Evolutionary conservation across 1,140 invertebrate genomes (phyloP).

Genomic region (Anastatus disparis): DNA sequence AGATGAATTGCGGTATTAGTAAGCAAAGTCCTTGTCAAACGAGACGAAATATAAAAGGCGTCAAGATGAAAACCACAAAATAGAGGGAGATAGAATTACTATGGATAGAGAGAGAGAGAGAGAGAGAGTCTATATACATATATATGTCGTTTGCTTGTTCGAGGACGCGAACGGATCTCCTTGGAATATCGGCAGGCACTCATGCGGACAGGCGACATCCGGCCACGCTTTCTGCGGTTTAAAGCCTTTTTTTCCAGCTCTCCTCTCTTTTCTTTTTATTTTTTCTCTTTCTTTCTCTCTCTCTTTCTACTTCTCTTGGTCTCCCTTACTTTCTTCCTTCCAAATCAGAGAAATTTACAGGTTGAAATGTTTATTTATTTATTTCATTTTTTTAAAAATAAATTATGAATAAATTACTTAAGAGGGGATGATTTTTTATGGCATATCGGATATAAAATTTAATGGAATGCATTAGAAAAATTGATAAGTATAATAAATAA

Average conservation of each 20-base stretch:
- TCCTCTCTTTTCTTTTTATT: slow-evolving; percentile 28
- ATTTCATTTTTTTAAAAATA: too few species aligned
- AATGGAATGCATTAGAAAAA: too few species aligned
- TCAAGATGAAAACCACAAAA: slow-evolving; percentile 29
- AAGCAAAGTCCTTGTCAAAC: slow-evolving; percentile 14
- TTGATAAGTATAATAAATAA: too few species aligned
- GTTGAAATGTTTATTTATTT: neutral
- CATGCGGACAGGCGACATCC: slow-evolving; percentile 47
- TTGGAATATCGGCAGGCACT: slow-evolving; percentile 37
- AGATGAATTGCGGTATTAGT: slow-evolving; percentile 42
- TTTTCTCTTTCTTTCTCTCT: slow-evolving; percentile 19
- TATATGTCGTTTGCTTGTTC: too few species aligned
- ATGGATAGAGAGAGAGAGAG: slow-evolving; percentile 20
- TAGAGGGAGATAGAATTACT: slow-evolving; percentile 30
- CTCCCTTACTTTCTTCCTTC: neutral
- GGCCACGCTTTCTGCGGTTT: slow-evolving; percentile 54
- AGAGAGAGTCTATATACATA: neutral
- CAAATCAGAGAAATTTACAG: neutral
- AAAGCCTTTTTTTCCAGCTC: slow-evolving; percentile 39
- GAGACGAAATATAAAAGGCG: slow-evolving; percentile 35
- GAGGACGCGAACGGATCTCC: slow-evolving; percentile 36
- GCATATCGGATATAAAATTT: too few species aligned
- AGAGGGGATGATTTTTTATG: too few species aligned
- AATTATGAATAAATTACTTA: too few species aligned
- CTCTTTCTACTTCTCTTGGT: slow-evolving; percentile 4